phyloP scores from a whole-genome alignment of 1,140 invertebrate genomes.

The Drosophila orena region DNA sequence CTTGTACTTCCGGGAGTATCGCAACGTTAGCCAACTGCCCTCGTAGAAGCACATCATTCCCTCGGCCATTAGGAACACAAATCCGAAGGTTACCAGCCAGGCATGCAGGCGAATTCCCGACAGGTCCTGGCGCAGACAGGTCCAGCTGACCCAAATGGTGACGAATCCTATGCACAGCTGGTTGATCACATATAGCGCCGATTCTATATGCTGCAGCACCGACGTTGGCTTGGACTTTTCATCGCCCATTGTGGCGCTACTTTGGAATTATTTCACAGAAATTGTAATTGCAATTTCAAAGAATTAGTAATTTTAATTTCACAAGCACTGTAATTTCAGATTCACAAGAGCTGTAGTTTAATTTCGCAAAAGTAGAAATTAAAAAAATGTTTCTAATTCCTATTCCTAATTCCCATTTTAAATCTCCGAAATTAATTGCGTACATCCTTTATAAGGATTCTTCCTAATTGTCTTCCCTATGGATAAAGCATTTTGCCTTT shows the following conservation, averaged over 20 bases:
- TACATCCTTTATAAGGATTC: constrained; percentile 8
- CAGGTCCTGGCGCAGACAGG: constrained; percentile 57
- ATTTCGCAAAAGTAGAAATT: not conserved
- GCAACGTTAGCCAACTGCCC: constrained; percentile 61
- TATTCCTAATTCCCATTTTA: not conserved
- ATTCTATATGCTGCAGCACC: constrained; percentile 57
- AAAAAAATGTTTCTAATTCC: no score
- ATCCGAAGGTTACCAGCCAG: constrained; percentile 76
- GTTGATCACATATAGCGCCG: constrained; percentile 65
- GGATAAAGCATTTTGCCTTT: no score
- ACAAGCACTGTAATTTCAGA: not conserved
- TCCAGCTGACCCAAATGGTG: constrained; percentile 80
- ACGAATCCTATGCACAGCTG: constrained; percentile 79
- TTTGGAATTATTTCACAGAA: constrained; percentile 1
- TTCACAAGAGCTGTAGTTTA: not conserved
- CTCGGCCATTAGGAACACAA: constrained; percentile 73
- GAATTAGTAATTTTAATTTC: not conserved
- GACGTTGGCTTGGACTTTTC: constrained; percentile 27
- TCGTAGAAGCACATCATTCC: constrained; percentile 74
- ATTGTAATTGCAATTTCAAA: not conserved
- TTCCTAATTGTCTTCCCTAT: no score
- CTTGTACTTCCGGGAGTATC: constrained; percentile 57
- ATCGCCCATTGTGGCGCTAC: constrained; percentile 11
- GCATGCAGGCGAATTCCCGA: constrained; percentile 64
- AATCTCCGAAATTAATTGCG: not conserved